Evolutionary conservation across 2,888 invertebrate genomes (phyloP), one percentile per base, ranked within the genome.

Genomic region (Taenaris catops): DNA sequence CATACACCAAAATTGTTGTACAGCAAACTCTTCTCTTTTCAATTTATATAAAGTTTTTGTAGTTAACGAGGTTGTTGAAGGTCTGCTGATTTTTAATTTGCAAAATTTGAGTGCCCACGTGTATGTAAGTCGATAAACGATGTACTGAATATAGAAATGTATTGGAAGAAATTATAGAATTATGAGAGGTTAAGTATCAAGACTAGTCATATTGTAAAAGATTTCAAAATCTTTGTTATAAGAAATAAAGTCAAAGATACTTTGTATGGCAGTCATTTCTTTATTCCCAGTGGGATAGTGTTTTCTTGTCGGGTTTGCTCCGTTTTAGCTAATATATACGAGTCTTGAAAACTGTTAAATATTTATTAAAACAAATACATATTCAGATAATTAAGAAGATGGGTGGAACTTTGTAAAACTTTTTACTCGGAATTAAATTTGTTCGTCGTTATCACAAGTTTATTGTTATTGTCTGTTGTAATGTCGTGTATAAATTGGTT

Each of bases 381-480:
- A 27, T 37, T 37, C 21, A 37, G 16, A 26, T 20, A 27, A 32
- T 32, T 32, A 38, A 21, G 21, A 31, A 23, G 21, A 23, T 16
- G 16, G 21, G 9, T 12, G 12, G 16, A 23, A n/a, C 16, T 19
- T 7, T 16, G 7, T 23, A 23, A 23, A 16, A 9, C 9, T 31
- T 23, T 21, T 23, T 31, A 8, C 9, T 9, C 6, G 2, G 14
- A 23, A 16, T 23, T 16, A 23, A 31, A 31, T 23, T 31, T 31
- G 23, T 8, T 16, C 21, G 16, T 14, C 9, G 31, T 19, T 31
- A 10, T 23, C 14, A 31, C 4, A 31, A 16, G 10, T 20, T 28
- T 20, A 20, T 12, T 12, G 16, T 31, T 31, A 21, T 23, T 31
- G 14, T 5, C 25, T 16, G 14, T 6, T 14, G 8, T 12, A 10